A percentile compares a stretch with the other conserved stretches of the same genome.
Conservation (phyloP, 2,113 vertebrate genomes). For the Sus scrofa region T2T-Sscrofa CM000826.6:42734001-42734500, state of each 20-base stretch:
- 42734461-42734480: constrained; percentile 24
- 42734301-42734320: neutral
- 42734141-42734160: neutral
- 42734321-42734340: neutral
- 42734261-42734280: neutral
- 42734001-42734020: neutral
- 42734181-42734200: neutral
- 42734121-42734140: neutral
- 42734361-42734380: neutral
- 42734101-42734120: fast-evolving
- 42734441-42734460: constrained; percentile 8
- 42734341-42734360: neutral
- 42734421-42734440: neutral
- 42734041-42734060: neutral
- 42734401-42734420: neutral
- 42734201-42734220: neutral
- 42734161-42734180: fast-evolving
- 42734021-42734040: neutral
- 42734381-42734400: neutral
- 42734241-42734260: neutral
- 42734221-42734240: neutral
- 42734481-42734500: constrained; percentile 65
- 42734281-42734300: neutral
- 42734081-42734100: too few species aligned
- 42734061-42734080: fast-evolving